Evolutionary conservation across 1,140 invertebrate species (phyloP).

Genomic region (Orchestia grillus): DNA sequence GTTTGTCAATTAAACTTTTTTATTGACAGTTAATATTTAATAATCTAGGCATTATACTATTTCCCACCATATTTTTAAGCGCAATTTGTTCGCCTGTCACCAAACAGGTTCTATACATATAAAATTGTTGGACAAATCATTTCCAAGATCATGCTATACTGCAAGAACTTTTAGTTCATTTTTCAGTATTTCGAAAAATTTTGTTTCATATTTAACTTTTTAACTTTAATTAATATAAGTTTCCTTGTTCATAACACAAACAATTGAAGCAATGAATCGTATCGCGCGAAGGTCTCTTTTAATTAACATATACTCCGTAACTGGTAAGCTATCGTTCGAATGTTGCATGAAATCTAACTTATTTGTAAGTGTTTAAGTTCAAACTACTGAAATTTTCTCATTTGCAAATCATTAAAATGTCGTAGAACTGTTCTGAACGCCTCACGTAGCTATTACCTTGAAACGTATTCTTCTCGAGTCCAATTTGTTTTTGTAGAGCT

Average conservation of each 20-base stretch:
- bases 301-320: background rate
- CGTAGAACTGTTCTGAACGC: background rate
- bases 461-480: background rate
- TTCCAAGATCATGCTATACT: background rate
- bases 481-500: conserved; percentile 27
- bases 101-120: too few relatives aligned
- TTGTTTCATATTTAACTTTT: background rate
- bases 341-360: background rate
- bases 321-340: background rate
- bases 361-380: background rate
- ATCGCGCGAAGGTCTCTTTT: background rate
- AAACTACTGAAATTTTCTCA: background rate
- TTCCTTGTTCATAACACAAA: background rate
- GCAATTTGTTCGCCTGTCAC: background rate
- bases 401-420: background rate
- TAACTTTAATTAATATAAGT: background rate
- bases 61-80: background rate
- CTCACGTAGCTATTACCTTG: background rate
- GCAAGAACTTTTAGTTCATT: background rate
- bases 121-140: background rate
- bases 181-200: background rate
- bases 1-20: background rate
- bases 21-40: background rate
- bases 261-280: background rate
- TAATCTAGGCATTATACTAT: background rate